Conservation (phyloP, 2,113 vertebrate genomes). For the Machaerirhynchus nigripectus region DNA sequence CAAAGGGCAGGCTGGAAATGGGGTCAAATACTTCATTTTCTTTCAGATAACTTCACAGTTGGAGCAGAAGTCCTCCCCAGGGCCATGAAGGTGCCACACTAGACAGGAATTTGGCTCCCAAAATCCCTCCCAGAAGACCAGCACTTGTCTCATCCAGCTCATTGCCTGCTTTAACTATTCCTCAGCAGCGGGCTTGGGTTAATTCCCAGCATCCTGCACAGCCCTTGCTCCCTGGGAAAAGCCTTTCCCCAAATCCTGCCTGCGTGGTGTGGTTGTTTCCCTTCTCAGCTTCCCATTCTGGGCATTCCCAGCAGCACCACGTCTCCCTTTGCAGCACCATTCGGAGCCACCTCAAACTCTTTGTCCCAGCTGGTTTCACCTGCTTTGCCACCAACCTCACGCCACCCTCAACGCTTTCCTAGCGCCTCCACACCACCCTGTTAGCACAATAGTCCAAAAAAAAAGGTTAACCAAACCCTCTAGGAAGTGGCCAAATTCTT, state of each 20-base stretch:
- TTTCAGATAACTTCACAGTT: background rate
- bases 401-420: accelerated
- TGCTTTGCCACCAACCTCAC: background rate
- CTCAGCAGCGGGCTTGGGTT: accelerated
- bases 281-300: background rate
- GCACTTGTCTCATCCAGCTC: background rate
- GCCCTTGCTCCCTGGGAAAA: background rate
- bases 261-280: accelerated
- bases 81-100: background rate
- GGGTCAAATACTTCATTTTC: background rate
- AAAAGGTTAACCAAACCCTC: background rate
- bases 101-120: background rate
- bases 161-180: background rate
- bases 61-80: background rate
- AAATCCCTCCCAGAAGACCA: background rate
- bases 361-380: background rate
- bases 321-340: background rate
- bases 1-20: background rate
- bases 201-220: background rate
- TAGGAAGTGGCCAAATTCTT: background rate
- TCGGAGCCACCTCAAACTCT: background rate
- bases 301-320: background rate
- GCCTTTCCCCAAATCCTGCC: background rate
- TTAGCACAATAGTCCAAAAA: background rate
- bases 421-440: background rate